Conservation (phyloP, 1,140 invertebrate species). For the Hylaeus anthracinus region DNA sequence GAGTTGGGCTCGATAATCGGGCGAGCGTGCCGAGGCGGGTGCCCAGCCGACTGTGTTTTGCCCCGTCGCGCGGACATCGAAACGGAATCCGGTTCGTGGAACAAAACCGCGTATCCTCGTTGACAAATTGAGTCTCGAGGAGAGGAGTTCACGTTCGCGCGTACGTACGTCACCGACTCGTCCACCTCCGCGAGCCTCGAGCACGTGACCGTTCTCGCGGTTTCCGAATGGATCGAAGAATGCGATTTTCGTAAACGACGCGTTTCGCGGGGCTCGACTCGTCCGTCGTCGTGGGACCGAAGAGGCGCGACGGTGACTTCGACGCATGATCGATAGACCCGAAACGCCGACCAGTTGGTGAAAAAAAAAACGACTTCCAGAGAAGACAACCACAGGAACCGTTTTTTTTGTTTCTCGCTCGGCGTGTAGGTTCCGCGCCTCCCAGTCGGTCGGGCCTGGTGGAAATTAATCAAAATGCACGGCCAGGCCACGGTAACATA, state of each 20-base stretch:
- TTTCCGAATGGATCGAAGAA: background rate
- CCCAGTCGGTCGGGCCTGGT: background rate
- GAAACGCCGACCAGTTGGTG: background rate
- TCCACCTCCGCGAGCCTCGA: background rate
- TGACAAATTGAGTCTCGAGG: conserved; percentile 75
- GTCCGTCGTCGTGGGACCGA: background rate
- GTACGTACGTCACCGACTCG: conserved; percentile 48
- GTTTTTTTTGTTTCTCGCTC: conserved; percentile 16
- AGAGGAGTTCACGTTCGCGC: conserved; percentile 60
- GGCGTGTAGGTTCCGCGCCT: conserved; percentile 3
- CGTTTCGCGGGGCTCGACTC: too few relatives aligned
- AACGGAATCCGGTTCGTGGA: conserved; percentile 74
- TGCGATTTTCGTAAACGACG: too few relatives aligned
- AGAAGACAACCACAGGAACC: conserved; percentile 20
- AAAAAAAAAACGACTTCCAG: background rate
- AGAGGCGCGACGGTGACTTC: background rate
- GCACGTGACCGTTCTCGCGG: background rate
- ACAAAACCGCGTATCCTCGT: conserved; percentile 72
- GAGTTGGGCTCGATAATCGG: conserved; percentile 66
- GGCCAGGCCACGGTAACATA: conserved; percentile 38
- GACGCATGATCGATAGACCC: conserved; percentile 45
- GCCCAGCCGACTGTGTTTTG: conserved; percentile 63
- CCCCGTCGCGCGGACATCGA: conserved; percentile 69
- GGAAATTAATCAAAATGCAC: conserved; percentile 61
- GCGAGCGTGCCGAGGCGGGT: conserved; percentile 64